phyloP scores from a whole-genome alignment of 1,140 invertebrate species.

The Pseudomyrmex flavicornis region DNA sequence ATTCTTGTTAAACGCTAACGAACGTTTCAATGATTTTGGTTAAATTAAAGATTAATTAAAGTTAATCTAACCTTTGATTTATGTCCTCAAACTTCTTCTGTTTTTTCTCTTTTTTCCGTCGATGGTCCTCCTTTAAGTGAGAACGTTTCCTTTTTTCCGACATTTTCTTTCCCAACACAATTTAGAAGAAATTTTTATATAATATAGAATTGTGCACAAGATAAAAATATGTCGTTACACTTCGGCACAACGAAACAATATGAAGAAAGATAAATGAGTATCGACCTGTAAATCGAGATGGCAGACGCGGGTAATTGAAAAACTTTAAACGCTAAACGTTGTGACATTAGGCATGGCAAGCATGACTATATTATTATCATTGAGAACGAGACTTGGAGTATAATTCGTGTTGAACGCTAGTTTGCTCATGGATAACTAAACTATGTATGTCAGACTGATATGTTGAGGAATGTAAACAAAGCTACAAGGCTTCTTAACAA shows the following conservation, averaged over 20 bases:
- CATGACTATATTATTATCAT: constrained; percentile 5
- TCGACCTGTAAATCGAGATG: too few relatives aligned
- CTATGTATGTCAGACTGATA: too few relatives aligned
- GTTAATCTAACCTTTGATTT: neutral
- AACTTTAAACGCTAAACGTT: neutral
- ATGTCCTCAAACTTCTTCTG: neutral
- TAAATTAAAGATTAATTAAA: neutral
- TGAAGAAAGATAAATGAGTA: neutral
- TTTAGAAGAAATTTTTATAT: too few relatives aligned
- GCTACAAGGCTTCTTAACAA: too few relatives aligned
- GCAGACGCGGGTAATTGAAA: neutral
- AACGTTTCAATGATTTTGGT: neutral
- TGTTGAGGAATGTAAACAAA: too few relatives aligned
- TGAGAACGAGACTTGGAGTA: constrained; percentile 15
- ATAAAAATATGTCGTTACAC: neutral
- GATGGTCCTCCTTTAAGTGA: neutral
- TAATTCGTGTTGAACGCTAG: neutral
- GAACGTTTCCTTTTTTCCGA: neutral
- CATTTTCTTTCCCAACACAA: neutral
- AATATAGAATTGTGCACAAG: neutral
- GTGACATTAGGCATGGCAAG: neutral
- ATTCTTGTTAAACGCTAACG: too few relatives aligned
- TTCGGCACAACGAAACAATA: constrained; percentile 26
- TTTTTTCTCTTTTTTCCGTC: neutral
- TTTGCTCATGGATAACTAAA: too few relatives aligned